Conservation (phyloP, 2,797 vertebrate species). For the Hapalemur alaotrensis region DNA sequence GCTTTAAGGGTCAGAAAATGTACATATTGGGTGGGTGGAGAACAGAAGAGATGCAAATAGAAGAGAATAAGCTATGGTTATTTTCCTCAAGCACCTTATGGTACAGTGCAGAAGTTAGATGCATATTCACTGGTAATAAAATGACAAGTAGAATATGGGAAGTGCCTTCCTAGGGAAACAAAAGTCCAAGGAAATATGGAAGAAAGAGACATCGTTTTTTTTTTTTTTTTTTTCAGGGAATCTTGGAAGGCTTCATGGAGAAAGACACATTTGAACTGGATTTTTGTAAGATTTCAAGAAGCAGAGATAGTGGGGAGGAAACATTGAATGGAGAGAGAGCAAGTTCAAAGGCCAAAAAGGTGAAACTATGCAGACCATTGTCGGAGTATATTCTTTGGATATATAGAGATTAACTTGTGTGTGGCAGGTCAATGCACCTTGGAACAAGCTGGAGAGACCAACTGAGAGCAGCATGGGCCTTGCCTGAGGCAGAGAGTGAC, state of each 20-base stretch:
- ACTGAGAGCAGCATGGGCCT: not conserved
- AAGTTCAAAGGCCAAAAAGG: not conserved
- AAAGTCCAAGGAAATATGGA: not conserved
- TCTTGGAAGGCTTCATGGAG: not conserved
- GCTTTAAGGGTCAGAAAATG: not conserved
- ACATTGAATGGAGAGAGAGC: not conserved
- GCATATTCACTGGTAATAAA: not conserved
- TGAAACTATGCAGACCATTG: not conserved
- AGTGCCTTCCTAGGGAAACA: not conserved
- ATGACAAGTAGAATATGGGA: not conserved
- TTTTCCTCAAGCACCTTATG: not conserved
- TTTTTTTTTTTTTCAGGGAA: not conserved
- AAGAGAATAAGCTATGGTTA: not conserved
- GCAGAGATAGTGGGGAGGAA: not conserved
- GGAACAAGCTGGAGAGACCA: not conserved
- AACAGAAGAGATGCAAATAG: not conserved
- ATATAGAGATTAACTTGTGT: not conserved
- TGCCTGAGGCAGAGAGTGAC: not conserved
- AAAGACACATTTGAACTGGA: not conserved
- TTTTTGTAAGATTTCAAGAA: conserved; percentile 3
- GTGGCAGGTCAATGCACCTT: not conserved
- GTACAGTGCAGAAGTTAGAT: not conserved
- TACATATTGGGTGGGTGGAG: rapidly evolving
- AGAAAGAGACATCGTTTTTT: not conserved
- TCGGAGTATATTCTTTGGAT: not conserved